Conservation (phyloP, 2,888 invertebrate species). For the Monopis laevigella region DNA sequence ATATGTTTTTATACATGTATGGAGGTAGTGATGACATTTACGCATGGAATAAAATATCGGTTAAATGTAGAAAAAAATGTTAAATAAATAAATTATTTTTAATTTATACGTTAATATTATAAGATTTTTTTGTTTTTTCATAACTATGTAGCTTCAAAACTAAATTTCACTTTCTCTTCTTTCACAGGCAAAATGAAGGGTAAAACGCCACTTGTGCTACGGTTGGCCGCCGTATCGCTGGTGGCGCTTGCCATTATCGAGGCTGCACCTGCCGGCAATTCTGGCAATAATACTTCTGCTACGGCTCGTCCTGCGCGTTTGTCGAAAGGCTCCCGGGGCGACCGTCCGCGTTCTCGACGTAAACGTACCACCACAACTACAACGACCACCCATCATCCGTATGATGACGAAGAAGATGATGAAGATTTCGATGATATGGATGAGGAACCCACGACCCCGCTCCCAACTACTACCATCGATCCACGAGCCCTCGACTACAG, state of each 20-base stretch:
- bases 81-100: too few relatives aligned
- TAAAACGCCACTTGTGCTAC: constrained; percentile 54
- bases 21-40: too few relatives aligned
- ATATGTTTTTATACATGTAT: too few relatives aligned
- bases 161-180: constrained; percentile 17
- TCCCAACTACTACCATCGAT: constrained; percentile 43
- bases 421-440: constrained; percentile 26
- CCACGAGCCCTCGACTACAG: constrained; percentile 51
- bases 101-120: too few relatives aligned
- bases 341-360: constrained; percentile 29
- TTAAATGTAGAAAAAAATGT: too few relatives aligned
- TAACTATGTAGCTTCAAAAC: too few relatives aligned
- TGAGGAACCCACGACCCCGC: constrained; percentile 27
- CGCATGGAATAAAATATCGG: too few relatives aligned
- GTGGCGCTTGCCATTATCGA: constrained; percentile 46
- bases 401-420: constrained; percentile 31
- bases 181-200: constrained; percentile 45
- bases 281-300: constrained; percentile 15
- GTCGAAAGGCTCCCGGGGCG: constrained; percentile 22
- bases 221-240: constrained; percentile 48
- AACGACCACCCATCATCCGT: constrained; percentile 31
- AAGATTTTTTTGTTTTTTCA: too few relatives aligned
- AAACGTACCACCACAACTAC: constrained; percentile 42
- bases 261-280: constrained; percentile 15
- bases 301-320: constrained; percentile 13